These are phyloP conservation scores for Ormyrus thymus DNA, from an alignment of 2,888 invertebrate species.

Conservation along the genomic window DNA sequence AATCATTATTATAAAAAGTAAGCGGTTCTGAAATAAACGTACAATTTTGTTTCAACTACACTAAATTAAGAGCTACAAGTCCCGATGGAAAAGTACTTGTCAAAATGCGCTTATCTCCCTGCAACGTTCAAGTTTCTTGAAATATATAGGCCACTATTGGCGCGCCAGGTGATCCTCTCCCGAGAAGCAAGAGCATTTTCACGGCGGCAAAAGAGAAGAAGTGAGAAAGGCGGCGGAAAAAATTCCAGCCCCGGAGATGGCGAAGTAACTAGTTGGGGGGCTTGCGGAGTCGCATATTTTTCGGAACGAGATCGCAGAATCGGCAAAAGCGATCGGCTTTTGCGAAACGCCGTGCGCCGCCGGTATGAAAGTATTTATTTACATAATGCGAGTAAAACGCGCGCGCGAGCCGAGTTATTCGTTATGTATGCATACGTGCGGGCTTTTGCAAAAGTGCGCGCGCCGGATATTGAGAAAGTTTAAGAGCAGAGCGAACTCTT, in stretches of 20 bases:
- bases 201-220: too few species aligned
- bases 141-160: too few species aligned
- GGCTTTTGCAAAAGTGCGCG: neutral
- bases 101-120: too few species aligned
- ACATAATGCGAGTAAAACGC: conserved; percentile 22
- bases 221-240: too few species aligned
- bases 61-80: too few species aligned
- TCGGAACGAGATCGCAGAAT: neutral
- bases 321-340: neutral
- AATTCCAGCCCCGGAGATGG: too few species aligned
- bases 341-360: neutral
- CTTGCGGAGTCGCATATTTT: neutral
- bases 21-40: neutral
- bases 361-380: conserved; percentile 33
- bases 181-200: too few species aligned
- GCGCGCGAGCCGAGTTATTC: conserved; percentile 2
- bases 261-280: neutral
- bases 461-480: conserved; percentile 15
- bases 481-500: conserved; percentile 20
- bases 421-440: neutral
- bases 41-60: too few species aligned
- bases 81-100: too few species aligned
- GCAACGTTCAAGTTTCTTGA: too few species aligned
- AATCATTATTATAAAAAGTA: conserved; percentile 3
- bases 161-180: too few species aligned